Base-by-base conservation (phyloP, 2,888 invertebrate species). In the Zele albiditarsus region DNA sequence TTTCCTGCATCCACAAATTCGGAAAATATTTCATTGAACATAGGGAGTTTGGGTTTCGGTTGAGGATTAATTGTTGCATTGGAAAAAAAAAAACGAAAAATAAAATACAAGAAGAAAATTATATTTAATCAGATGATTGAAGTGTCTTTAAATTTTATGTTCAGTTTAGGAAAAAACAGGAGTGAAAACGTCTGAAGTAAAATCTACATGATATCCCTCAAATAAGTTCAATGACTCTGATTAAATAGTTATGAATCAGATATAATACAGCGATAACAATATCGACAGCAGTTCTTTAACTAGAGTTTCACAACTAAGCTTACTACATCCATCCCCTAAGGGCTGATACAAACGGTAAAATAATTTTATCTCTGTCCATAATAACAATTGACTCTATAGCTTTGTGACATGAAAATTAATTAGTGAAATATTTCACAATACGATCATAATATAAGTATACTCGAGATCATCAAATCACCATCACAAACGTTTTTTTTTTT, bases 1-100 rank as follows among this genome's bases (percentile, higher is more conserved):
- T 75, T 65, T 72, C 23, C 46, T 65, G 27, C 70, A 69, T 42
- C 69, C 25, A 14, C 46, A 46, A 66, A 58, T 20, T 53, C 20
- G 23, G 53, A 20, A 53, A 53, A 53, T 53, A 53, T 23, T 23
- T 10, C 42, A 53, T 23, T 53, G 53, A 23, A n/a, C 20, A 23
- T 8, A 23, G n/a, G 20, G 20, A 53, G 3, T 53, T 53, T 20
- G 8, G 20, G 53, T 23, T 23, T 53, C 20, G n/a, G 53, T 53
- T 20, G 16, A 53, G n/a, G 20, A 53, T 53, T 53, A 53, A 53
- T 53, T 53, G 20, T 23, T 10, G 6, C 3, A 8, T 4, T 14
- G 23, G 12, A 25, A 58, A 25, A 58, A 25, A 25, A 23, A 23
- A n/a, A n/a, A 14, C 1, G 4, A n/a, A 49, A n/a, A 49, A 49